Percentiles rank a stretch among this genome's conserved stretches.
phyloP scores from a whole-genome alignment of 2,797 vertebrate species.

The Oryzias dopingdopingensis region DNA sequence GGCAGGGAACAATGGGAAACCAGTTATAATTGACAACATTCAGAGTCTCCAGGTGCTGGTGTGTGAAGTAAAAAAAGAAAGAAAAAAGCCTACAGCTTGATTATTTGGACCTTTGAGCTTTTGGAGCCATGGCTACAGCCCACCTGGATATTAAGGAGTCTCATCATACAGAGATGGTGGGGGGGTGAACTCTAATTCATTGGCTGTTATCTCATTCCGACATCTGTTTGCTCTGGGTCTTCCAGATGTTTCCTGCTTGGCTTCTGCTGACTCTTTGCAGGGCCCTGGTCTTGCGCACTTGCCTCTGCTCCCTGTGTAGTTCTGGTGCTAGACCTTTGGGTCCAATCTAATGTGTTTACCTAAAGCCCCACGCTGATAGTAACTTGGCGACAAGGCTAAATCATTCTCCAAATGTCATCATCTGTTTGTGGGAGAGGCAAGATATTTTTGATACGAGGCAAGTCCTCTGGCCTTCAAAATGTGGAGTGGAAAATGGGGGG shows the following conservation, averaged over 20 bases:
- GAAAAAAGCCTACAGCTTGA: conserved; percentile 53
- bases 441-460: conserved; percentile 63
- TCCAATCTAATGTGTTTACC: conserved; percentile 74
- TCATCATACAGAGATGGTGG: conserved; percentile 54
- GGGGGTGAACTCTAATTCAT: conserved; percentile 60
- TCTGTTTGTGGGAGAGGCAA: conserved; percentile 59
- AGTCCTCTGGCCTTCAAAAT: conserved; percentile 49
- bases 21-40: conserved; percentile 69
- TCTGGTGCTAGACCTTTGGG: conserved; percentile 59
- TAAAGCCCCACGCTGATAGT: conserved; percentile 64
- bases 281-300: conserved; percentile 60
- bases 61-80: conserved; percentile 58
- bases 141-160: conserved; percentile 75
- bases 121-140: conserved; percentile 71
- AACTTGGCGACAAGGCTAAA: conserved; percentile 74
- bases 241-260: conserved; percentile 87
- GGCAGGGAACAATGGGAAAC: conserved; percentile 72
- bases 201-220: conserved; percentile 76
- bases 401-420: conserved; percentile 73
- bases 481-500: conserved; percentile 27
- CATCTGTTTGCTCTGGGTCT: conserved; percentile 80
- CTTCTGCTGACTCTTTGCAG: conserved; percentile 64
- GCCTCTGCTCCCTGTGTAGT: conserved; percentile 53
- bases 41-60: conserved; percentile 73
- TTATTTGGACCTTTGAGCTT: conserved; percentile 73